Evolutionary conservation across 1,140 invertebrate genomes (phyloP).

Genomic region (Cyphomyrmex costatus): DNA sequence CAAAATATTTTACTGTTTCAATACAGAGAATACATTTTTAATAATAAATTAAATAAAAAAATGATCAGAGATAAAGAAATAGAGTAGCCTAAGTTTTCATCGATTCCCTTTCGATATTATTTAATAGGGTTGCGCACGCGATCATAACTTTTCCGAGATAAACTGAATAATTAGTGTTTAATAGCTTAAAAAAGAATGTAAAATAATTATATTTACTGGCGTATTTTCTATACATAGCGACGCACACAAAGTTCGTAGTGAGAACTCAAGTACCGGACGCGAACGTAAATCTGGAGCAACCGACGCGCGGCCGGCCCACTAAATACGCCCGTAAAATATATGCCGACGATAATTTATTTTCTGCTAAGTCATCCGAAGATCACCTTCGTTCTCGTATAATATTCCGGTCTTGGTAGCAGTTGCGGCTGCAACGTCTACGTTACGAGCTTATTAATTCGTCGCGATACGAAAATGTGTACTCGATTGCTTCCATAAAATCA

Average conservation of each 20-base stretch:
- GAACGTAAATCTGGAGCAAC: conserved; percentile 61
- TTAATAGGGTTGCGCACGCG: background rate
- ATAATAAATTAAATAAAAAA: background rate
- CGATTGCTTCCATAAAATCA: conserved; percentile 6
- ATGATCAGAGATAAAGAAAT: background rate
- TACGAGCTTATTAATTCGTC: background rate
- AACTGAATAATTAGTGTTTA: background rate
- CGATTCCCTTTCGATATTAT: background rate
- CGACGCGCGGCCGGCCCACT: conserved; percentile 53
- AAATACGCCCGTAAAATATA: conserved; percentile 67
- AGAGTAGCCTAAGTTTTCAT: background rate
- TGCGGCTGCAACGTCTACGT: background rate
- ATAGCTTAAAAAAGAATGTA: background rate
- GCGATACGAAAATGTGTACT: conserved; percentile 1
- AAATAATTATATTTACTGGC: conserved; percentile 11
- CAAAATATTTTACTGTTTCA: background rate
- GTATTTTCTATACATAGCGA: conserved; percentile 27
- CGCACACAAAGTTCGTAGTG: conserved; percentile 36
- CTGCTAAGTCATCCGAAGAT: conserved; percentile 46
- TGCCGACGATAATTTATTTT: conserved; percentile 69
- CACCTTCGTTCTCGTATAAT: conserved; percentile 31
- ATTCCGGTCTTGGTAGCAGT: background rate
- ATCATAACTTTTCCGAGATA: background rate
- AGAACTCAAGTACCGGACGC: conserved; percentile 70
- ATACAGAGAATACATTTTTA: background rate